Conservation (phyloP, 2,888 invertebrate genomes). For the Limenitis camilla region DNA sequence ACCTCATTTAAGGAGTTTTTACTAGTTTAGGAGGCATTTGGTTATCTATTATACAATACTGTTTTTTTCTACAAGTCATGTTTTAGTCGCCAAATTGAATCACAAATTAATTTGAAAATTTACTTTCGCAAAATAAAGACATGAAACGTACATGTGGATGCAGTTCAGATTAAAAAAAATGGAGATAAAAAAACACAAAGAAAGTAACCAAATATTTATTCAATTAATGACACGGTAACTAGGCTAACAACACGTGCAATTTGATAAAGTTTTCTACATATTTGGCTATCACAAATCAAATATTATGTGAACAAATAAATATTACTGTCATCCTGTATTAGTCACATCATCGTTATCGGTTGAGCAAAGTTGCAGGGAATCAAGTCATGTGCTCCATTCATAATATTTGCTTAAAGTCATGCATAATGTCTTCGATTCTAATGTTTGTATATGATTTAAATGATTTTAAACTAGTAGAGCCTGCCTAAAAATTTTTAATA, state of each 20-base stretch:
- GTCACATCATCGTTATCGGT: slow-evolving; percentile 31
- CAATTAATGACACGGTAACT: not conserved
- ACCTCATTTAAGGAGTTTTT: too few species aligned
- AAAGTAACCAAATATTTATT: too few species aligned
- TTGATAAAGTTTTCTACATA: slow-evolving; percentile 14
- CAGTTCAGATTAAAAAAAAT: too few species aligned
- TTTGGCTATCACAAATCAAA: slow-evolving; percentile 23
- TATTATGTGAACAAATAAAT: slow-evolving; percentile 23
- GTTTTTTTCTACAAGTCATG: too few species aligned
- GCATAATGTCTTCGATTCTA: slow-evolving; percentile 27
- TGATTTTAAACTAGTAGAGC: not conserved
- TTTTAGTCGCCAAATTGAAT: too few species aligned
- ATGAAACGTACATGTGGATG: too few species aligned
- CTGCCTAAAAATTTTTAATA: not conserved
- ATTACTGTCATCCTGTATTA: slow-evolving; percentile 16
- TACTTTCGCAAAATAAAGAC: too few species aligned
- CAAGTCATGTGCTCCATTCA: slow-evolving; percentile 45
- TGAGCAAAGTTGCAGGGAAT: slow-evolving; percentile 29
- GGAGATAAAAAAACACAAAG: too few species aligned
- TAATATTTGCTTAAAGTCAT: slow-evolving; percentile 45
- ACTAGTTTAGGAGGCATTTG: too few species aligned
- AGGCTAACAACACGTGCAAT: not conserved
- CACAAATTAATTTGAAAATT: too few species aligned
- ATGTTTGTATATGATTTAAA: slow-evolving; percentile 16
- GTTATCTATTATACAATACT: too few species aligned